Evolutionary conservation across 2,113 vertebrate species (phyloP).

Genomic region (human): GRCh38 chr5:152185001-152185500

Average conservation of each 20-base stretch:
- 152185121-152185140: too few relatives aligned
- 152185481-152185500: background rate
- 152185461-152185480: background rate
- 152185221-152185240: background rate
- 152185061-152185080: background rate
- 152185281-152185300: background rate
- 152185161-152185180: background rate
- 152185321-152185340: background rate
- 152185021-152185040: background rate
- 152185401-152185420: background rate
- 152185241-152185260: background rate
- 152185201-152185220: background rate
- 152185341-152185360: background rate
- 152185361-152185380: background rate
- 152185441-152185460: background rate
- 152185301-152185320: background rate
- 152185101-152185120: background rate
- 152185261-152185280: background rate
- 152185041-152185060: background rate
- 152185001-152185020: background rate
- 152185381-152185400: background rate
- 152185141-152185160: background rate
- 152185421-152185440: background rate
- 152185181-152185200: background rate
- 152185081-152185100: background rate